These are phyloP conservation scores for Temnothorax curvispinosus DNA, from an alignment of 1,140 invertebrate species.

Conservation along the genomic window DNA sequence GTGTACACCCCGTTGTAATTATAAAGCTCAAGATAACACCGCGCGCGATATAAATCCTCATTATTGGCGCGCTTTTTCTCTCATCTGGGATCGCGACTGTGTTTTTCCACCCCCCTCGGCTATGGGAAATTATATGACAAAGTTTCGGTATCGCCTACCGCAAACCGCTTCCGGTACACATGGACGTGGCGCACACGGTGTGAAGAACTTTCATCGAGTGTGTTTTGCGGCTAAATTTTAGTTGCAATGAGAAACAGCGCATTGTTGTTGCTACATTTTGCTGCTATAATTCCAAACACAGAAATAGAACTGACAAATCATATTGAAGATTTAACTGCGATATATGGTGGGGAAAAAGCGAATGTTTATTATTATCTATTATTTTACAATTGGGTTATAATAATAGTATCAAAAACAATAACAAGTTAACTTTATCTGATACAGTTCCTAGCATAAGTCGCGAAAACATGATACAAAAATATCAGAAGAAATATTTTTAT, in stretches of 20 bases:
- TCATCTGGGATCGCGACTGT: conserved; percentile 1
- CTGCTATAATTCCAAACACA: neutral
- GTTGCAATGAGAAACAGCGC: neutral
- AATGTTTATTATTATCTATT: neutral
- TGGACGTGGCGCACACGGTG: neutral
- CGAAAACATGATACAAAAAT: neutral
- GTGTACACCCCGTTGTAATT: conserved; percentile 5
- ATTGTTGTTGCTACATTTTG: neutral
- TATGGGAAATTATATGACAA: conserved; percentile 62
- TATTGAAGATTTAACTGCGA: neutral
- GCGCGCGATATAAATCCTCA: conserved; percentile 52
- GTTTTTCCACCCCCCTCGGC: neutral
- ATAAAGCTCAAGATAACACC: conserved; percentile 62
- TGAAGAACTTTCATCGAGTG: neutral
- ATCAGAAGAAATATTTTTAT: neutral
- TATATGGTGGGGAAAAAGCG: neutral
- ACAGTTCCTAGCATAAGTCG: neutral
- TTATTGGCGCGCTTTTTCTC: conserved; percentile 51
- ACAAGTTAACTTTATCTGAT: neutral
- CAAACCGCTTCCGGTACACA: neutral
- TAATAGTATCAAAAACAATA: neutral
- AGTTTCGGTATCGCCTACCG: conserved; percentile 43
- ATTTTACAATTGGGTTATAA: neutral
- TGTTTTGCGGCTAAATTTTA: conserved; percentile 18
- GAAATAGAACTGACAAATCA: neutral